Conservation (phyloP, 1,140 invertebrate genomes). For the Orius insidiosus region DNA sequence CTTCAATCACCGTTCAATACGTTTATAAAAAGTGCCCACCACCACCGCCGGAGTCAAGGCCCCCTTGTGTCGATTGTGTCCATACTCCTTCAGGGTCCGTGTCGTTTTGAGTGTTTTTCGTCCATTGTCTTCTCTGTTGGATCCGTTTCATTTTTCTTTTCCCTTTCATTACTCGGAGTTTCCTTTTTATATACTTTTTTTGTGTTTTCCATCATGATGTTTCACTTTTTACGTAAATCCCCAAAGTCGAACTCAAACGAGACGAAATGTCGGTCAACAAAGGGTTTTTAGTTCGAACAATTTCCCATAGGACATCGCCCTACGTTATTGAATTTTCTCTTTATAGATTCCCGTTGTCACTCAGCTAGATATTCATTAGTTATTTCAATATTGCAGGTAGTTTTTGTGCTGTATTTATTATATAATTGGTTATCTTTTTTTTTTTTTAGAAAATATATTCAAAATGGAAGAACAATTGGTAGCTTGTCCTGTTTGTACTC, state of each 20-base stretch:
- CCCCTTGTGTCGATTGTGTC: no score
- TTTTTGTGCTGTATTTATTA: background rate
- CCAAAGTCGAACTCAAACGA: background rate
- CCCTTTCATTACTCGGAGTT: no score
- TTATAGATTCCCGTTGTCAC: background rate
- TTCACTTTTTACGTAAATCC: no score
- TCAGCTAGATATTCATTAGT: background rate
- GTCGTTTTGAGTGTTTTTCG: no score
- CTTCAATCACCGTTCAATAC: no score
- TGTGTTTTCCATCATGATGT: no score
- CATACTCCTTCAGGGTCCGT: no score
- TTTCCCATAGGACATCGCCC: conserved; percentile 8
- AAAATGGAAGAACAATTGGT: conserved; percentile 9
- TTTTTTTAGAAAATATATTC: conserved; percentile 1
- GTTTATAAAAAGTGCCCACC: no score
- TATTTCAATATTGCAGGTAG: background rate
- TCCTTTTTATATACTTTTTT: no score
- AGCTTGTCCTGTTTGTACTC: conserved; percentile 59
- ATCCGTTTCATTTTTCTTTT: no score
- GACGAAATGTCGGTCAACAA: conserved; percentile 8
- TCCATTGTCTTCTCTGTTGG: no score
- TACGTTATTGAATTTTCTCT: conserved; percentile 12
- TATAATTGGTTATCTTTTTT: background rate
- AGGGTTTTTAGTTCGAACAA: conserved; percentile 8
- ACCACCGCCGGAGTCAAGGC: no score